Conservation (phyloP, 2,797 vertebrate genomes). For the Diglossa cyanea region DNA sequence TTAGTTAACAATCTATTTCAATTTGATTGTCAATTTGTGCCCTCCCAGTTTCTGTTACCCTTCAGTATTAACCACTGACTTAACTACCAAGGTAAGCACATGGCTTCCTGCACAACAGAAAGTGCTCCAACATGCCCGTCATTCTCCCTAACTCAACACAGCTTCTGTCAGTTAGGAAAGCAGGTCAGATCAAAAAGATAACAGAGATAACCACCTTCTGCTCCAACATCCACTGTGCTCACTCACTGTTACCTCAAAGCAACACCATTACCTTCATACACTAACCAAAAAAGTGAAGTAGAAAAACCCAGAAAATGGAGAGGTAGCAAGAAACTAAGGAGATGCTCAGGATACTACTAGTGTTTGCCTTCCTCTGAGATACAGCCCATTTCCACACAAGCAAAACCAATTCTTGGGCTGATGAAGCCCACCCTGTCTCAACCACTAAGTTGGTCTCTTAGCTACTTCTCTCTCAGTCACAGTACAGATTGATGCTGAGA, state of each 20-base stretch:
- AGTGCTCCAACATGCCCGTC: neutral
- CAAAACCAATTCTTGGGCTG: neutral
- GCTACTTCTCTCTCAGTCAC: neutral
- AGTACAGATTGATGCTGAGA: neutral
- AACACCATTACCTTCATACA: neutral
- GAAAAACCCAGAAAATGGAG: neutral
- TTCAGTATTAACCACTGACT: neutral
- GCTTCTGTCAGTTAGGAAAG: neutral
- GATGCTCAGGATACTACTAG: neutral
- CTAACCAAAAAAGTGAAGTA: neutral
- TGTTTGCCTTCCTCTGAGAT: neutral
- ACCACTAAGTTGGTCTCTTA: neutral
- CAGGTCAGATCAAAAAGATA: neutral
- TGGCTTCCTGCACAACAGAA: neutral
- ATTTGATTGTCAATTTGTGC: slow-evolving; percentile 2
- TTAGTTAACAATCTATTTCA: slow-evolving; percentile 52
- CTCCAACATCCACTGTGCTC: neutral
- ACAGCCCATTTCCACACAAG: neutral
- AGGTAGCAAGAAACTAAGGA: neutral
- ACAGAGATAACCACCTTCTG: neutral
- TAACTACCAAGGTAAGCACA: neutral
- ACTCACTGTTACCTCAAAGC: neutral
- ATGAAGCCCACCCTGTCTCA: neutral
- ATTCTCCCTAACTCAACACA: neutral
- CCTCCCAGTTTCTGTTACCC: neutral